Evolutionary conservation across 2,797 vertebrate species (phyloP).

Genomic region (Apogon talboti): DNA sequence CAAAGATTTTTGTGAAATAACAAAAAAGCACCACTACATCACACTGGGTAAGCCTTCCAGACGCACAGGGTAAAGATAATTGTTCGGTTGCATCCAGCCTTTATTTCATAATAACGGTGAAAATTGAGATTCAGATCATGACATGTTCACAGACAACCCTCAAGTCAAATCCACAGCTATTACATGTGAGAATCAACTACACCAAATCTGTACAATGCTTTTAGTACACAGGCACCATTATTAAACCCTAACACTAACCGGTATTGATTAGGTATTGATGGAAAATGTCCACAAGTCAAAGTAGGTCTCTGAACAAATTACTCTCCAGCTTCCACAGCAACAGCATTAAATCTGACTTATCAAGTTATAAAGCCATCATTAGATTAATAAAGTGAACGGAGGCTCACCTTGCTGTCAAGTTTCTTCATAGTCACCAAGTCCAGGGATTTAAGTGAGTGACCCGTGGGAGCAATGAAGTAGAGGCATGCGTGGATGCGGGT

Average conservation of each 20-base stretch:
- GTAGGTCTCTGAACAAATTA: neutral
- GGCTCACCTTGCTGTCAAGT: constrained; percentile 95
- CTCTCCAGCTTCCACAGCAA: neutral
- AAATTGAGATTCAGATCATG: too few species aligned
- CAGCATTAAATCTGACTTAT: neutral
- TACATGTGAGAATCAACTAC: neutral
- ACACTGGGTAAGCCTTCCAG: too few species aligned
- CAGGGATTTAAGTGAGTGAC: constrained; percentile 96
- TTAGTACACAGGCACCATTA: neutral
- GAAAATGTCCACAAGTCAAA: neutral
- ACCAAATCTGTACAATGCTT: neutral
- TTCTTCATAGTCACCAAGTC: constrained; percentile 99
- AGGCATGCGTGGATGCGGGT: constrained; percentile 95
- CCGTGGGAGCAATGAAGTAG: constrained; percentile 97
- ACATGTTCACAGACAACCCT: too few species aligned
- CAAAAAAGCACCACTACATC: too few species aligned
- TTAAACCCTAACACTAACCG: neutral
- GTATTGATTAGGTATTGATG: constrained; percentile 15
- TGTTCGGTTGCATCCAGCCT: too few species aligned
- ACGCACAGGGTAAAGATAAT: too few species aligned
- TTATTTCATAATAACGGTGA: too few species aligned
- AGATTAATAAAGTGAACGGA: constrained; percentile 1
- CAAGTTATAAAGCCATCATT: neutral
- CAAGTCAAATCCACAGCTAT: neutral
- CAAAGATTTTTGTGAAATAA: too few species aligned